These are phyloP conservation scores for Ovibos moschatus DNA, from an alignment of 2,113 vertebrate genomes.

Conservation along the genomic window DNA sequence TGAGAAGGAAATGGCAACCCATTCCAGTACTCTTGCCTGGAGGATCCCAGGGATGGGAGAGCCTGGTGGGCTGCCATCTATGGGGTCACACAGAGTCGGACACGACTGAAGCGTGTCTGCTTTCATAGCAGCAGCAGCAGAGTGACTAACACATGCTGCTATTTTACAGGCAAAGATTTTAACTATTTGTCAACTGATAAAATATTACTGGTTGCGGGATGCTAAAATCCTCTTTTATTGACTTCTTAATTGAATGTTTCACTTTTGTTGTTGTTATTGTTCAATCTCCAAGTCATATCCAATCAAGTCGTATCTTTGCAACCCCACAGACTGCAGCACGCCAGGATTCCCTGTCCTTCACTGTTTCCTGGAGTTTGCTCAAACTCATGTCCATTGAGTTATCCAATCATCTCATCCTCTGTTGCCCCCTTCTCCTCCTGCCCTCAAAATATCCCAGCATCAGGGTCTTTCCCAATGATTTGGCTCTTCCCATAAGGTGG, in stretches of 20 bases:
- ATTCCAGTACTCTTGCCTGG: background rate
- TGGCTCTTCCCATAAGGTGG: background rate
- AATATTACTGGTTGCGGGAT: background rate
- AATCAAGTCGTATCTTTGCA: background rate
- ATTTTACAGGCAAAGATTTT: background rate
- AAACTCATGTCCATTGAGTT: background rate
- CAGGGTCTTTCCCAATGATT: background rate
- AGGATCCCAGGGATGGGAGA: accelerated
- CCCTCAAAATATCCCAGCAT: background rate
- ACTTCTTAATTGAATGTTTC: background rate
- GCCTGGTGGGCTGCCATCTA: background rate
- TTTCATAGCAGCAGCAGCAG: no score
- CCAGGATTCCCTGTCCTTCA: background rate
- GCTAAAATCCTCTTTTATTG: background rate
- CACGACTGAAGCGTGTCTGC: background rate
- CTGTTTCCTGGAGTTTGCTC: background rate
- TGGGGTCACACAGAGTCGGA: background rate
- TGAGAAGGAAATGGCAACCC: background rate
- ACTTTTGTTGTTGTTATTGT: background rate
- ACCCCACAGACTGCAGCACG: background rate
- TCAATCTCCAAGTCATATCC: background rate
- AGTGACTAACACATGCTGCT: background rate
- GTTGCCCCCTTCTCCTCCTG: background rate
- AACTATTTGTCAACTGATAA: background rate
- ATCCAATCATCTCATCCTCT: background rate